A percentile compares a stretch with the other conserved stretches of the same genome.
Evolutionary conservation across 1,140 invertebrate species (phyloP).

Genomic region (Radopholus similis): DNA sequence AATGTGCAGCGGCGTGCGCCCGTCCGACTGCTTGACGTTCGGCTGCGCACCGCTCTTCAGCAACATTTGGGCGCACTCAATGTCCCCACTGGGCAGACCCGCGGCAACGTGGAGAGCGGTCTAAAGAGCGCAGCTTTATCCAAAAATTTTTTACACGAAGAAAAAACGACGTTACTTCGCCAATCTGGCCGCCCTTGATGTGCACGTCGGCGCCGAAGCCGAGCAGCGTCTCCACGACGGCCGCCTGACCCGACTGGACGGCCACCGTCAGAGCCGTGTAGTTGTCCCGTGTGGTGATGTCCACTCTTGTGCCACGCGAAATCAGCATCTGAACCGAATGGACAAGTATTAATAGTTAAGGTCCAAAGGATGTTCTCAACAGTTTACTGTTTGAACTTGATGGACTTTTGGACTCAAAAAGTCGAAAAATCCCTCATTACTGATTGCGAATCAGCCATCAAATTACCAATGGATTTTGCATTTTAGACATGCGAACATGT

Average conservation of each 20-base stretch:
- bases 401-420: neutral
- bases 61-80: conserved; percentile 91
- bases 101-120: conserved; percentile 93
- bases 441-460: neutral
- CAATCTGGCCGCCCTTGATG: conserved; percentile 68
- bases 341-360: neutral
- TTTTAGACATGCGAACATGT: too few relatives aligned
- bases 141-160: neutral
- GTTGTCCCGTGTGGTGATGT: conserved; percentile 89
- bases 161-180: conserved; percentile 19
- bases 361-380: too few relatives aligned
- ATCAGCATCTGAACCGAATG: conserved; percentile 69
- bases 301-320: conserved; percentile 90
- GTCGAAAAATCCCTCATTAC: neutral
- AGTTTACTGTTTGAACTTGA: neutral
- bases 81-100: conserved; percentile 73
- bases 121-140: conserved; percentile 12
- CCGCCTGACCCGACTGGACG: conserved; percentile 89
- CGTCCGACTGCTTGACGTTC: conserved; percentile 69
- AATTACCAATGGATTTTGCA: too few relatives aligned
- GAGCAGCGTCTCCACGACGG: conserved; percentile 89
- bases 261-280: conserved; percentile 97
- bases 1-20: conserved; percentile 64
- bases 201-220: conserved; percentile 95
- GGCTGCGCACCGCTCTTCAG: conserved; percentile 93